Base-by-base conservation (phyloP, 2,113 vertebrate genomes). In the Mungos mungo region DNA sequence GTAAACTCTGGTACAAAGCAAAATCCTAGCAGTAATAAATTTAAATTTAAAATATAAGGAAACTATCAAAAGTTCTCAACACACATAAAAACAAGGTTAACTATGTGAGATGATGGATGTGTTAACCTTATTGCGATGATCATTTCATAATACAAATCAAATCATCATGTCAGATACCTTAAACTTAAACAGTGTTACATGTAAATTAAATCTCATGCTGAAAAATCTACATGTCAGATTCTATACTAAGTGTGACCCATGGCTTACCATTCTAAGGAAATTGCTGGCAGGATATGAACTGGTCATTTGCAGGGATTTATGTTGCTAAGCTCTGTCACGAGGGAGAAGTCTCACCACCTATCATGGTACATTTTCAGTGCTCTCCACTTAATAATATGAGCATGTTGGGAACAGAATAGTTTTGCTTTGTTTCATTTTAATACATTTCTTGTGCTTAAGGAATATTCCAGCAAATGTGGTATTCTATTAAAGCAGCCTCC, bases 401-500 rank as follows among this genome's bases (percentile, higher is more conserved):
- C 13, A 14, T 60, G 11, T 18, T 95, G 57, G 11, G 5, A 80
- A 6, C 33, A 74, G 31, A 33, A 18, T 72, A 25, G n/a, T 65
- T 93, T 96, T 60, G 54, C 21, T 57, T 57, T 57, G 57, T 60
- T n/a, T 80, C 9, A 11, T 95, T 31, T 72, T 11, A 15, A 52
- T 95, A n/a, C 7, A 31, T 94, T 90, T 93, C 31, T 82, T 96
- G 1, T 86, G 52, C 45, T 50, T 90, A 88, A 88, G 19, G 29
- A 93, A 41, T 68, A 35, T 81, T 19, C 47, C 41, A 79, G n/a
- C 35, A 80, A 93, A 45, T 38, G 47, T 52, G 15, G 23, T 82
- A 33, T 89, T 71, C 38, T 72, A 12, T 86, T 74, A 87, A 85
- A 57, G 41, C 83, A 71, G 7, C 8, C 5, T n/a, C 3, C 47